Evolutionary conservation across 2,797 vertebrate genomes (phyloP).

Genomic region (Oophaga sylvatica): DNA sequence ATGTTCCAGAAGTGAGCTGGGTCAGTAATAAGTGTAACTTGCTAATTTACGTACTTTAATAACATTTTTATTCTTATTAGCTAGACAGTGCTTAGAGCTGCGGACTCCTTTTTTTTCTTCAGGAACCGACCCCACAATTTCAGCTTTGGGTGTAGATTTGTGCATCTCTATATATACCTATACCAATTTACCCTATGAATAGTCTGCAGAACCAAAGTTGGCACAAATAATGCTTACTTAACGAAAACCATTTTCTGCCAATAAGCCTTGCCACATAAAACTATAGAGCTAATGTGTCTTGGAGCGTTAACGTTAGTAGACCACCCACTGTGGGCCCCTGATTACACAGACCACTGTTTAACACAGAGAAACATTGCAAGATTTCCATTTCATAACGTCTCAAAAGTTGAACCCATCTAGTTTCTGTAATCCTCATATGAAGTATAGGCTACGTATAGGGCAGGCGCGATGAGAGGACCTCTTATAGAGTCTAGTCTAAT

Average conservation of each 20-base stretch:
- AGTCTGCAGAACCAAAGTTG: neutral
- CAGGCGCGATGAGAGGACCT: neutral
- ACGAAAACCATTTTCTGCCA: neutral
- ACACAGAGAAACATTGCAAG: neutral
- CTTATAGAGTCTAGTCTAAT: too few relatives aligned
- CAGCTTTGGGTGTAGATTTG: neutral
- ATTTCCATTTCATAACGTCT: slow-evolving; percentile 19
- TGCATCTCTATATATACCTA: neutral
- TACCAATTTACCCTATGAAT: neutral
- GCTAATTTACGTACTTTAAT: too few relatives aligned
- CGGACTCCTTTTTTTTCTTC: too few relatives aligned
- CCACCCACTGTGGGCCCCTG: neutral
- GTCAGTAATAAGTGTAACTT: too few relatives aligned
- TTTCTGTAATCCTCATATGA: neutral
- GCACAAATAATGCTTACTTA: neutral
- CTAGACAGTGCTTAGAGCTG: too few relatives aligned
- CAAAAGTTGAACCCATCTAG: neutral
- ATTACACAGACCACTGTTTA: neutral
- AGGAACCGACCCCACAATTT: too few relatives aligned
- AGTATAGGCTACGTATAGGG: neutral
- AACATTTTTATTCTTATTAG: too few relatives aligned
- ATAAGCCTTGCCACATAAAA: neutral
- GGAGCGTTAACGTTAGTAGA: neutral
- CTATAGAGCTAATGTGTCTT: neutral
- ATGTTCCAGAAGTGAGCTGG: too few relatives aligned